phyloP scores from a whole-genome alignment of 2,797 vertebrate species.

The Aphelocoma californica region DNA sequence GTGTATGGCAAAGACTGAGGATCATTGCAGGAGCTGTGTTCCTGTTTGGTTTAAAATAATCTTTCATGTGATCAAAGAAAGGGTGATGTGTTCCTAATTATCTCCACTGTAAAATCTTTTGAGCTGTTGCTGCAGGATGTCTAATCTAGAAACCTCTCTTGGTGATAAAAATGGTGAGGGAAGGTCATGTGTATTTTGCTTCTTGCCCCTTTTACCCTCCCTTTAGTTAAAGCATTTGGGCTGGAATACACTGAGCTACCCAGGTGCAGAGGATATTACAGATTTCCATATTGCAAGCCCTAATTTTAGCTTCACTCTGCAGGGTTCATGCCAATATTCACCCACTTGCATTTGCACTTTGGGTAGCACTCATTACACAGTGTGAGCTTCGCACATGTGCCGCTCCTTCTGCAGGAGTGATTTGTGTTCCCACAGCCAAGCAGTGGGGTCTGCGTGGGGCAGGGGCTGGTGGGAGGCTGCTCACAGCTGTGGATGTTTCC shows the following conservation, averaged over 20 bases:
- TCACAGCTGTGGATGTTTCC: background rate
- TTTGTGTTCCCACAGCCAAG: background rate
- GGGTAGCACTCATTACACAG: constrained; percentile 13
- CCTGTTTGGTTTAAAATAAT: constrained; percentile 1
- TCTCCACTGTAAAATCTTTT: background rate
- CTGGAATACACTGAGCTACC: background rate
- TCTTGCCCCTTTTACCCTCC: background rate
- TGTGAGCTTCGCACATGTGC: background rate
- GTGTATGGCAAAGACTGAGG: background rate
- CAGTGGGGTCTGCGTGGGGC: background rate
- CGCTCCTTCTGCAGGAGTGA: background rate
- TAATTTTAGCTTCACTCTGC: constrained; percentile 39
- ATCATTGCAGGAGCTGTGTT: background rate
- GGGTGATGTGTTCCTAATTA: background rate
- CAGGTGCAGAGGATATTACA: constrained; percentile 10
- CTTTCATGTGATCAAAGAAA: background rate
- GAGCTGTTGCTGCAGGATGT: background rate
- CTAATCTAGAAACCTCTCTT: background rate
- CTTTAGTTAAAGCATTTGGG: background rate
- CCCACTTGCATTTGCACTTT: constrained; percentile 40
- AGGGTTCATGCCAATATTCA: constrained; percentile 15
- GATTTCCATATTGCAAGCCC: background rate
- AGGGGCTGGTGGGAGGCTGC: background rate
- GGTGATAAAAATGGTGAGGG: background rate
- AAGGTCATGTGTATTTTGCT: background rate